Base-by-base conservation (phyloP, 1,140 invertebrate genomes). In the Drosophila auraria region DNA sequence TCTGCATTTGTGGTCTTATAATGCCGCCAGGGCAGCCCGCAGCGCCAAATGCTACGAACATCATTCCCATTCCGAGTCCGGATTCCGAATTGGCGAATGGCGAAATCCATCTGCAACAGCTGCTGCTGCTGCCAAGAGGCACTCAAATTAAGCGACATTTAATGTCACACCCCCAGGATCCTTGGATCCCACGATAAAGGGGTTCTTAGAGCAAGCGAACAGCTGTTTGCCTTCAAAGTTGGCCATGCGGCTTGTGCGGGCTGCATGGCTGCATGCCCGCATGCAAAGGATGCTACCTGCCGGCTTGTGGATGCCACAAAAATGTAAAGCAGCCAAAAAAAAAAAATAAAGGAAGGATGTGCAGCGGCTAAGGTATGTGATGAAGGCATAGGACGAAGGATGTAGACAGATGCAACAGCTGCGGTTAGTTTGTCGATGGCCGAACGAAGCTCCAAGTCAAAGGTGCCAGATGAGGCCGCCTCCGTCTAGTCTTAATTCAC, bases 141-240 rank as follows among this genome's bases (percentile, higher is more conserved):
- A 80, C 76, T 80, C 76, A 79, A 80, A 79, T 80, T 79, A 80
- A 80, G 76, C 76, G 76, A 79, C 77, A 80, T 80, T 80, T 80
- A 80, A 80, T 80, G 66, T 80, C 76, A 72, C 65, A 63, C 64
- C 63, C 50, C 30, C 63, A 51, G 40, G 54, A 44, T 38, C 33
- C 36, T 23, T 20, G 33, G 7, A 38, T 15, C 17, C 53, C 7
- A 2, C 33, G 4, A 57, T 44, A 53, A 36, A 57, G 60, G 44
- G 17, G 30, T 53, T 36, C 30, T 30, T 51, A 3, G 33, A 51
- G 33, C 57, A 11, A 6, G 36, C 58, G 17, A 72, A 64, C 77
- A 66, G 70, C 66, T 78, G 80, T 74, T 74, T 74, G 80, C 74
- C 64, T 51, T 65, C 59, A 84, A 80, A 77, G 66, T 83, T 77